Evolutionary conservation across 2,797 vertebrate genomes (phyloP).

Genomic region (Rhinoraja longicauda): DNA sequence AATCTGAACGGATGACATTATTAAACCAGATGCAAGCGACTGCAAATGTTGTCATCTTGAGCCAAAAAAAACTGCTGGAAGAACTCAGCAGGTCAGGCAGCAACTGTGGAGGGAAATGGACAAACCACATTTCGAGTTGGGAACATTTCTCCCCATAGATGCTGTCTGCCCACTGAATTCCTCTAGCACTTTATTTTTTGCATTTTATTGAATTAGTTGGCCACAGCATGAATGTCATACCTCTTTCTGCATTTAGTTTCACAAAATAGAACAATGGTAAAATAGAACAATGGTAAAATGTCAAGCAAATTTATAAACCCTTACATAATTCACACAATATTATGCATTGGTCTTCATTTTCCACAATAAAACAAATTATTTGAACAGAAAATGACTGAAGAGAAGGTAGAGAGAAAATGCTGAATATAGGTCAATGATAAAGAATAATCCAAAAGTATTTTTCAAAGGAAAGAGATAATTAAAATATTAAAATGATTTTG

Average conservation of each 20-base stretch:
- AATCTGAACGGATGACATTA: no score
- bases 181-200: no score
- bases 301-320: neutral
- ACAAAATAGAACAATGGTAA: neutral
- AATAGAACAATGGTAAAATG: neutral
- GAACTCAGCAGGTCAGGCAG: no score
- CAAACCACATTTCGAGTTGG: no score
- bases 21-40: no score
- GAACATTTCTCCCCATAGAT: no score
- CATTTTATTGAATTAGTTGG: neutral
- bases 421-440: neutral
- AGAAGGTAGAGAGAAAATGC: neutral
- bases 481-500: neutral
- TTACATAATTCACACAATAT: neutral
- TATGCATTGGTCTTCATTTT: neutral
- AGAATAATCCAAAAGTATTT: neutral
- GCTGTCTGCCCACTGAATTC: no score
- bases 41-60: no score
- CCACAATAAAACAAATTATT: neutral
- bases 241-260: neutral
- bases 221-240: neutral
- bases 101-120: no score
- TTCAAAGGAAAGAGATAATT: neutral
- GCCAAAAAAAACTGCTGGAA: no score
- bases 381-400: neutral